Evolutionary conservation across 2,888 invertebrate species (phyloP).

Genomic region (Exocentrus adspersus): DNA sequence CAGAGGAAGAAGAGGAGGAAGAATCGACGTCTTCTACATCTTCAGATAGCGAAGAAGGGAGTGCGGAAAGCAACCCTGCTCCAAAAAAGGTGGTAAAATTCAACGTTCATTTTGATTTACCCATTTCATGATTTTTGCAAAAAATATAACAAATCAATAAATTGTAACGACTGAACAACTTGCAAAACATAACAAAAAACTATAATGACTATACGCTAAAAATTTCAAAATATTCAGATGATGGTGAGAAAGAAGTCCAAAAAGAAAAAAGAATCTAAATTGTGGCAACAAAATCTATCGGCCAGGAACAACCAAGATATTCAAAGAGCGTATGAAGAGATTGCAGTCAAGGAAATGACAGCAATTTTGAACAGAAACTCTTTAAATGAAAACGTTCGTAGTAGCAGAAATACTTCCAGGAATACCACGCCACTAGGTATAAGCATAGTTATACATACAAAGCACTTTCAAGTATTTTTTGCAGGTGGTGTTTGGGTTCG

Average conservation of each 20-base stretch:
- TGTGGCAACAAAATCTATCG: slow-evolving; percentile 80
- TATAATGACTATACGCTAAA: no score
- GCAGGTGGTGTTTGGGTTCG: slow-evolving; percentile 79
- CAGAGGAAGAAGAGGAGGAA: slow-evolving; percentile 50
- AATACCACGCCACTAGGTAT: slow-evolving; percentile 57
- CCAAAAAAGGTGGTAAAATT: slow-evolving; percentile 39
- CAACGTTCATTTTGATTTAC: no score
- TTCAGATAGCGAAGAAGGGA: slow-evolving; percentile 49
- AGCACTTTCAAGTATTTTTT: slow-evolving; percentile 15
- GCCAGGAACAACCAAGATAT: slow-evolving; percentile 89
- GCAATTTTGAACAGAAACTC: slow-evolving; percentile 67
- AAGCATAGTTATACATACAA: no score
- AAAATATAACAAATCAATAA: no score
- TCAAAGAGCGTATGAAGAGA: slow-evolving; percentile 85
- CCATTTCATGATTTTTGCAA: no score
- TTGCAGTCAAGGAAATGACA: slow-evolving; percentile 75
- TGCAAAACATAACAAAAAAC: no score
- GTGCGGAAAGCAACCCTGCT: slow-evolving; percentile 55
- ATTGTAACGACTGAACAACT: no score
- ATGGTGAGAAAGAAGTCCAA: slow-evolving; percentile 39
- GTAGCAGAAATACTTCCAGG: slow-evolving; percentile 27
- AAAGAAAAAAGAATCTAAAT: slow-evolving; percentile 65
- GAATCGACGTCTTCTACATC: slow-evolving; percentile 42
- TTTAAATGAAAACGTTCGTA: slow-evolving; percentile 38
- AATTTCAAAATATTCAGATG: no score